Conservation (phyloP, 1,140 invertebrate genomes). For the Zaprionus davidi region DNA sequence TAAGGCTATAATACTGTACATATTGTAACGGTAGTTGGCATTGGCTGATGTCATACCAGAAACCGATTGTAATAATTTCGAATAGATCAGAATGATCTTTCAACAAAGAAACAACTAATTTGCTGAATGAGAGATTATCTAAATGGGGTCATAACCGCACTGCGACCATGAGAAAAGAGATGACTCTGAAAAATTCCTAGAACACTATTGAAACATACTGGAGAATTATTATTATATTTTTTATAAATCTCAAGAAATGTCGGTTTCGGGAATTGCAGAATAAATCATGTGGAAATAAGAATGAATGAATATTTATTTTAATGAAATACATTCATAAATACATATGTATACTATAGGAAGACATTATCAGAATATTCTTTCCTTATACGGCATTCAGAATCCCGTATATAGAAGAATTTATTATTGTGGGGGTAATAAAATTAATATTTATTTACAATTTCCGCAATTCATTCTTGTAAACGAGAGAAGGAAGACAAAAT, state of each 20-base stretch:
- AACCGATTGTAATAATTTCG: background rate
- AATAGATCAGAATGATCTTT: background rate
- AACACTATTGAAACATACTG: background rate
- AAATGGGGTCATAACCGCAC: background rate
- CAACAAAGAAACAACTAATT: background rate
- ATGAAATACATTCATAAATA: background rate
- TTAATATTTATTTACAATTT: background rate
- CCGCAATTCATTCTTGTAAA: background rate
- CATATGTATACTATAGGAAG: background rate
- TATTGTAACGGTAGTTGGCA: slow-evolving; percentile 21
- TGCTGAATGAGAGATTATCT: slow-evolving; percentile 5
- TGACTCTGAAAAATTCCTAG: background rate
- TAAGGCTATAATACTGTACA: slow-evolving; percentile 22
- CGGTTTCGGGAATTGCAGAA: background rate
- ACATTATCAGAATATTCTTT: background rate
- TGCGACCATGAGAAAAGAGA: background rate
- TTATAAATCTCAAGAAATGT: background rate
- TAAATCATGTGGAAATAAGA: background rate
- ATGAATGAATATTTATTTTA: background rate
- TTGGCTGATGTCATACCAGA: slow-evolving; percentile 43
- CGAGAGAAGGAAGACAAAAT: background rate
- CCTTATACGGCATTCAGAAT: background rate
- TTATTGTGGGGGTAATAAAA: background rate
- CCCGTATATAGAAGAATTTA: background rate
- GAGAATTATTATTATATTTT: background rate